These are phyloP conservation scores for Perodicticus potto DNA, from an alignment of 2,797 vertebrate species.

Conservation along the genomic window DNA sequence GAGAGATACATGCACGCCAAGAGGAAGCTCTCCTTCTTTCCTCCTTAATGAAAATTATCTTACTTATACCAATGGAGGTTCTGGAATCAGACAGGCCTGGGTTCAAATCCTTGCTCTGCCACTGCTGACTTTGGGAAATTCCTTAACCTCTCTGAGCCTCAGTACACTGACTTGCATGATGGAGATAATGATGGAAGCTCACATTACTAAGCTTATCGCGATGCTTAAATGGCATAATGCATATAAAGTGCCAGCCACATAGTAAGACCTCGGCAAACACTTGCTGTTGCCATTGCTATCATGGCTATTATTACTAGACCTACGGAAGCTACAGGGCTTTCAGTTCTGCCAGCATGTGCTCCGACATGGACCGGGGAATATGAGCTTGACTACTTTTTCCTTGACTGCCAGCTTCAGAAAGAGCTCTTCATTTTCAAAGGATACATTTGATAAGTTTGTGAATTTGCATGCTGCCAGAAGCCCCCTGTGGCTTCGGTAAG, in stretches of 20 bases:
- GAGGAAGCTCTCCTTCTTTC: not conserved
- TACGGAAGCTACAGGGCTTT: not conserved
- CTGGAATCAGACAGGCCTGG: not conserved
- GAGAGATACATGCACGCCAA: too few species aligned
- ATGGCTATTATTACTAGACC: not conserved
- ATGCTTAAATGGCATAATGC: too few species aligned
- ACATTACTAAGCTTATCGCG: not conserved
- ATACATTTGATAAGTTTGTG: conserved; percentile 82
- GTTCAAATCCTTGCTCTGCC: not conserved
- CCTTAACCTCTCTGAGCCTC: not conserved
- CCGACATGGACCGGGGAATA: conserved; percentile 47
- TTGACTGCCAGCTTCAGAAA: conserved; percentile 83
- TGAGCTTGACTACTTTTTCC: conserved; percentile 72
- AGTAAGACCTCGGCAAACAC: not conserved
- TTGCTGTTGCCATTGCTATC: not conserved
- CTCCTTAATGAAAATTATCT: not conserved
- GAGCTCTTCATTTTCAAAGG: conserved; percentile 86
- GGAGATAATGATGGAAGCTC: not conserved
- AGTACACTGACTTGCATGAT: not conserved
- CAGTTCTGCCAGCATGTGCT: not conserved
- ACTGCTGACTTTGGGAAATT: not conserved
- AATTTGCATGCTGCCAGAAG: conserved; percentile 85
- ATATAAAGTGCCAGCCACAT: not conserved
- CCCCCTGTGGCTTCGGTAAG: conserved; percentile 85
- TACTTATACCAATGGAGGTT: not conserved